Conservation (phyloP, 2,797 vertebrate species). For the Chaunax sp. region DNA sequence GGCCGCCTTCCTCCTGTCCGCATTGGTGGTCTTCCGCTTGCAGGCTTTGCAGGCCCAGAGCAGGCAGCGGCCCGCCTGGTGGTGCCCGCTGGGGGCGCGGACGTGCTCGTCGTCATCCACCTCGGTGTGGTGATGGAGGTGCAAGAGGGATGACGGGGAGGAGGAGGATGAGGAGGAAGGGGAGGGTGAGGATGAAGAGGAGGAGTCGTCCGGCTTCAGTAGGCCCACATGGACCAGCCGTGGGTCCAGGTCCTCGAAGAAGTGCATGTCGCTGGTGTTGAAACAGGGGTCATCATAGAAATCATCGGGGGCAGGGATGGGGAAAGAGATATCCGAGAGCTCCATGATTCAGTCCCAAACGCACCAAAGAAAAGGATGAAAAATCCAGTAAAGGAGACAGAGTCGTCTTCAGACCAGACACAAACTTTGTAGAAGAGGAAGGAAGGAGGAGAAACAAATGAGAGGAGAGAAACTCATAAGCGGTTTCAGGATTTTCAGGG, state of each 20-base stretch:
- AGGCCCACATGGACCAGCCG: conserved; percentile 92
- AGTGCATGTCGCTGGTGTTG: conserved; percentile 95
- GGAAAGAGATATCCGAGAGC: conserved; percentile 92
- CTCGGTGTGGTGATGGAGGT: conserved; percentile 86
- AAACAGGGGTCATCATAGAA: conserved; percentile 98
- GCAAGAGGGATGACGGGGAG: conserved; percentile 71
- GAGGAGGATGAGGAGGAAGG: conserved; percentile 57
- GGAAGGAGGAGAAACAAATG: not conserved
- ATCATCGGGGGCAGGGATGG: conserved; percentile 89
- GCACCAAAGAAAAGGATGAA: conserved; percentile 1
- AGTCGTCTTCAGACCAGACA: not conserved
- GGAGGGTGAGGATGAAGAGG: conserved; percentile 50
- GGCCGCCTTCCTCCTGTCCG: conserved; percentile 94
- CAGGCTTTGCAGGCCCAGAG: conserved; percentile 98
- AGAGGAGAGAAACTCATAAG: not conserved
- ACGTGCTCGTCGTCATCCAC: conserved; percentile 93
- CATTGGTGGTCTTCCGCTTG: conserved; percentile 97
- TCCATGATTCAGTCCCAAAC: conserved; percentile 81
- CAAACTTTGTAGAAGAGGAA: not conserved
- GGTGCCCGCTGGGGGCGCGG: conserved; percentile 89
- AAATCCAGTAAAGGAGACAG: conserved; percentile 22
- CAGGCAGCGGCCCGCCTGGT: conserved; percentile 95
- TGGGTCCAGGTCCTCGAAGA: conserved; percentile 97
- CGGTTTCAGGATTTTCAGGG: not conserved
- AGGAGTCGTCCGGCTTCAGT: conserved; percentile 86